Percentiles rank a stretch among this genome's conserved stretches.
These are phyloP conservation scores for Amniataba percoides DNA, from an alignment of 2,797 vertebrate species.

Conservation along the genomic window DNA sequence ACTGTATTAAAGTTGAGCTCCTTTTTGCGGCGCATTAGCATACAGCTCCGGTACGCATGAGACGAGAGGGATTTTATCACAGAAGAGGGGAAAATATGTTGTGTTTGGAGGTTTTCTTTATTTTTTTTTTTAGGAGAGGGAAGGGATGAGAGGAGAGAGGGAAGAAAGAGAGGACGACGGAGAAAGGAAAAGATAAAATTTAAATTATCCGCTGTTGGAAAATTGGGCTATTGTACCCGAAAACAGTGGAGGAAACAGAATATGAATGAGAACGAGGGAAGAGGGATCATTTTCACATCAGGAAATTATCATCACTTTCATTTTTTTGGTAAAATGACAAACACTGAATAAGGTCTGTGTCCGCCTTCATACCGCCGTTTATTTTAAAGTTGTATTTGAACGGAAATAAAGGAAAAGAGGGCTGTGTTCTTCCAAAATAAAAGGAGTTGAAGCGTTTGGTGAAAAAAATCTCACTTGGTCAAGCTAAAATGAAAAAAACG, in stretches of 20 bases:
- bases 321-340: constrained; percentile 24
- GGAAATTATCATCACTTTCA: constrained; percentile 6
- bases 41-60: constrained; percentile 48
- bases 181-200: constrained; percentile 43
- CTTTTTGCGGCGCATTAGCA: constrained; percentile 64
- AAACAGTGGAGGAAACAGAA: constrained; percentile 38
- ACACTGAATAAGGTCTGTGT: constrained; percentile 1
- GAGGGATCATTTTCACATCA: constrained; percentile 4
- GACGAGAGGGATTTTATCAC: constrained; percentile 64
- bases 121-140: not conserved
- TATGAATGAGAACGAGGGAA: constrained; percentile 28
- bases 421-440: not conserved
- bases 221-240: constrained; percentile 33
- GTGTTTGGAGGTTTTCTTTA: constrained; percentile 50
- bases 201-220: constrained; percentile 35
- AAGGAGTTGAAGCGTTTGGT: not conserved
- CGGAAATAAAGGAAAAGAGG: not conserved
- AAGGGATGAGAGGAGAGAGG: constrained; percentile 11
- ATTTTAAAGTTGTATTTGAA: not conserved
- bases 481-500: not conserved
- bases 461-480: not conserved
- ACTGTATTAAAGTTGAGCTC: constrained; percentile 62
- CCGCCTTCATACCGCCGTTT: not conserved
- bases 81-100: constrained; percentile 54
- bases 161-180: constrained; percentile 31